Percentiles rank a stretch among this genome's conserved stretches.
Conservation (phyloP, 2,888 invertebrate genomes). For the Drosophila prolongata region DNA sequence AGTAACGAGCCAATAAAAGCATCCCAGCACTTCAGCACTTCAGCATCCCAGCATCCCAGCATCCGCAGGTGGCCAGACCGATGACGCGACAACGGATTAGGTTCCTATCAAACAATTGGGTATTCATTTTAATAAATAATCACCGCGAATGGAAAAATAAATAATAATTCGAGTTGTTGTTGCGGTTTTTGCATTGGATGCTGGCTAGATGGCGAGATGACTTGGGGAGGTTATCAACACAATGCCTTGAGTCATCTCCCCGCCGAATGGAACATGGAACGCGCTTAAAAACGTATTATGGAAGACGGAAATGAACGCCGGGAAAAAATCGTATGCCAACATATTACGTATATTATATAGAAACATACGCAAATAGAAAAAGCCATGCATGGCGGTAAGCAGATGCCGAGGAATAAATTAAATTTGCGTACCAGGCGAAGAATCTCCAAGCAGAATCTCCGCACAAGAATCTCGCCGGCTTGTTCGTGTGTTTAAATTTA, state of each 20-base stretch:
- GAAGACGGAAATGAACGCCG: slow-evolving; percentile 81
- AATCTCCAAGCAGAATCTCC: slow-evolving; percentile 28
- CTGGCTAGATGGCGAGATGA: slow-evolving; percentile 12
- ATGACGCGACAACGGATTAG: slow-evolving; percentile 59
- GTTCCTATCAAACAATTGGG: slow-evolving; percentile 75
- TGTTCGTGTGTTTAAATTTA: slow-evolving; percentile 65
- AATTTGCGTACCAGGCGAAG: slow-evolving; percentile 54
- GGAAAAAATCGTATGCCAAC: slow-evolving; percentile 52
- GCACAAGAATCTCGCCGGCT: slow-evolving; percentile 44
- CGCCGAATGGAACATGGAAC: slow-evolving; percentile 55
- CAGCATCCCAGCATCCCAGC: no score
- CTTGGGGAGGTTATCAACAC: slow-evolving; percentile 68
- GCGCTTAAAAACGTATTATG: slow-evolving; percentile 80
- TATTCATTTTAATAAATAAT: slow-evolving; percentile 79
- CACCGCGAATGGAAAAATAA: slow-evolving; percentile 57
- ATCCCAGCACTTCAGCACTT: background rate
- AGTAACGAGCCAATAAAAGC: slow-evolving; percentile 77
- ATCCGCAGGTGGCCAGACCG: slow-evolving; percentile 57
- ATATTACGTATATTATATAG: slow-evolving; percentile 35
- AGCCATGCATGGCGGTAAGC: slow-evolving; percentile 66
- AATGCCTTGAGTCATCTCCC: slow-evolving; percentile 71
- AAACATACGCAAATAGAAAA: slow-evolving; percentile 58
- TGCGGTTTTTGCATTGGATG: slow-evolving; percentile 51
- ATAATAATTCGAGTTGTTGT: slow-evolving; percentile 55
- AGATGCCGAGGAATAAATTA: slow-evolving; percentile 75